These are phyloP conservation scores for Clistopyga incitator DNA, from an alignment of 2,888 invertebrate genomes.

Conservation along the genomic window DNA sequence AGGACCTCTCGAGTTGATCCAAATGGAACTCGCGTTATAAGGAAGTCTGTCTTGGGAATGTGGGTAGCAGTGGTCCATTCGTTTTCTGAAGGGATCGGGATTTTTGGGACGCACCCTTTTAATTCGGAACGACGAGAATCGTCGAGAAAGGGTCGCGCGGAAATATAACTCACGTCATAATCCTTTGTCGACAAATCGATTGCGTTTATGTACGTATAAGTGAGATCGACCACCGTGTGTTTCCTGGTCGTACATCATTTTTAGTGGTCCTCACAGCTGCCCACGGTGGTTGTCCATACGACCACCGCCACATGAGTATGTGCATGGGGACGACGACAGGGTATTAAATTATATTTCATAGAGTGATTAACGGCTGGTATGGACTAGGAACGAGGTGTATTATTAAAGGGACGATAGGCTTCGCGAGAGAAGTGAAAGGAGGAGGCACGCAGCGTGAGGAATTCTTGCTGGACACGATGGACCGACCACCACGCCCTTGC, in stretches of 20 bases:
- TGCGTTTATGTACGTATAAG: conserved; percentile 10
- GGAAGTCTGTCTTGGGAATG: too few species aligned
- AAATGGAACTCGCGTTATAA: too few species aligned
- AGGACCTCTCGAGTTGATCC: too few species aligned
- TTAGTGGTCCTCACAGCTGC: conserved; percentile 68
- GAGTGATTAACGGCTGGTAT: conserved; percentile 75
- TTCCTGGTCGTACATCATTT: conserved; percentile 75
- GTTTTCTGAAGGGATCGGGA: not conserved
- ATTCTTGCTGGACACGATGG: conserved; percentile 74
- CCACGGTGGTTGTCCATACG: conserved; percentile 22
- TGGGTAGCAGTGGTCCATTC: not conserved
- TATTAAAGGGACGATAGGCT: conserved; percentile 73
- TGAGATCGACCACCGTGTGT: conserved; percentile 65
- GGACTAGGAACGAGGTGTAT: conserved; percentile 69
- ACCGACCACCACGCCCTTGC: conserved; percentile 61
- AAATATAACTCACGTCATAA: conserved; percentile 24
- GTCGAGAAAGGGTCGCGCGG: not conserved
- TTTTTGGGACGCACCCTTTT: not conserved
- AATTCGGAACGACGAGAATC: not conserved
- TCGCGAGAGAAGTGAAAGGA: conserved; percentile 16
- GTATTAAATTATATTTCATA: conserved; percentile 78
- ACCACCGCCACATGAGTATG: conserved; percentile 42
- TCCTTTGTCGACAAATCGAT: conserved; percentile 45
- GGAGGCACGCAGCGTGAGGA: conserved; percentile 66
- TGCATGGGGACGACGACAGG: conserved; percentile 66